Percentiles rank a stretch among this genome's conserved stretches.
phyloP scores from a whole-genome alignment of 92 coral and sea anemone genomes.

The Phenganax marumi region DNA sequence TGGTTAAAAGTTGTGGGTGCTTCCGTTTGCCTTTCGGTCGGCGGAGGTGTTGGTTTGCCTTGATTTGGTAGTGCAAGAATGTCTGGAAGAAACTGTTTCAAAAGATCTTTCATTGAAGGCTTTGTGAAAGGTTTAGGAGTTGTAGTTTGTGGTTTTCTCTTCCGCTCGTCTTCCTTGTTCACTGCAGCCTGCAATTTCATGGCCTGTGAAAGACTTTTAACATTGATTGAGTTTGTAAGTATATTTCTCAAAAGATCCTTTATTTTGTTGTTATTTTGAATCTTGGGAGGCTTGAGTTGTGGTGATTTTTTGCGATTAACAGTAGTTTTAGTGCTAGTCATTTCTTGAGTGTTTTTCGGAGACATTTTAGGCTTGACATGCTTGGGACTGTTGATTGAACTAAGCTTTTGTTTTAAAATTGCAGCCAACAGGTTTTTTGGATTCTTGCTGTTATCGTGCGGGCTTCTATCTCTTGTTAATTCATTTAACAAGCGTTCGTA shows the following conservation, averaged over 20 bases:
- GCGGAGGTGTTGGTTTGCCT: constrained; percentile 1
- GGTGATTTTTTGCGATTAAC: not conserved
- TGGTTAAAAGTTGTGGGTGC: constrained; percentile 15
- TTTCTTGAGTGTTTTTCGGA: constrained; percentile 26
- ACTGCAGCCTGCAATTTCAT: not conserved
- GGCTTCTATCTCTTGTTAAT: not conserved
- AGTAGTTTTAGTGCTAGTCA: not conserved
- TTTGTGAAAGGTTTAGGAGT: constrained; percentile 16
- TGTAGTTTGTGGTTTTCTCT: not conserved
- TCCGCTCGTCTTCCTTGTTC: not conserved
- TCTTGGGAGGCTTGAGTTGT: constrained; percentile 16
- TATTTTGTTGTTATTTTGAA: constrained; percentile 26
- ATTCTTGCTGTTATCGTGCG: not conserved
- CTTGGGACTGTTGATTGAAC: not conserved
- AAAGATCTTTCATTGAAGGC: constrained; percentile 12
- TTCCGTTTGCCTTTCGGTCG: constrained; percentile 17
- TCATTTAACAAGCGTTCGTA: constrained; percentile 18
- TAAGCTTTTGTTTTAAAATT: not conserved
- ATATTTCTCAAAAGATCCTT: constrained; percentile 59
- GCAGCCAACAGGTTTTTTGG: constrained; percentile 12
- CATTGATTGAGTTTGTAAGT: constrained; percentile 44
- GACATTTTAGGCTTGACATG: not conserved
- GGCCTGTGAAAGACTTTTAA: constrained; percentile 52
- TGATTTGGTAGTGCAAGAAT: not conserved
- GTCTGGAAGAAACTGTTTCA: constrained; percentile 11